phyloP scores from a whole-genome alignment of 2,113 vertebrate species.

The Elgaria multicarinata region DNA sequence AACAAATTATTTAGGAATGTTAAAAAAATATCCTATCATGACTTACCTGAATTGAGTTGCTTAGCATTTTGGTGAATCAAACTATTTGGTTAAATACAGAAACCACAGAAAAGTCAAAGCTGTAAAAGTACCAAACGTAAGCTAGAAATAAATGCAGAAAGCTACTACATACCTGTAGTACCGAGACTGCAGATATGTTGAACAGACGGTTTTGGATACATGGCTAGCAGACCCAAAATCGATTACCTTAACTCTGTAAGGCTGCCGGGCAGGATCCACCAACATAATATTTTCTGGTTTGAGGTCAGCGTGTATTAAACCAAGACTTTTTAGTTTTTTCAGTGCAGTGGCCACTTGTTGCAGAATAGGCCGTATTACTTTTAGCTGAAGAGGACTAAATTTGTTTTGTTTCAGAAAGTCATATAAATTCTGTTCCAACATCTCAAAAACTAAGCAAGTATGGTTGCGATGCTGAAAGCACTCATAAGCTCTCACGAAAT shows the following conservation, averaged over 20 bases:
- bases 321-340: constrained; percentile 97
- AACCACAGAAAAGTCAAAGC: not conserved
- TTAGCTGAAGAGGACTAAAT: constrained; percentile 96
- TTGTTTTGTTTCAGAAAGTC: constrained; percentile 99
- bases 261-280: constrained; percentile 97
- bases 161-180: constrained; percentile 94
- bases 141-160: constrained; percentile 1
- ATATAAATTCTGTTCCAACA: constrained; percentile 98
- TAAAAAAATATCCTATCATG: not conserved
- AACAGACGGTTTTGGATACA: constrained; percentile 98
- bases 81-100: not conserved
- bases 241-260: constrained; percentile 98
- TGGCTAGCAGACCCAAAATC: constrained; percentile 99
- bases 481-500: constrained; percentile 96
- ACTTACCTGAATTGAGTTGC: not conserved
- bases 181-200: constrained; percentile 97
- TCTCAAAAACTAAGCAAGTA: constrained; percentile 98
- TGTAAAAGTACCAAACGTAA: not conserved
- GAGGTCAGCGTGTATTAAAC: constrained; percentile 98
- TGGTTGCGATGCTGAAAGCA: constrained; percentile 99
- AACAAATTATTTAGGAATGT: not conserved
- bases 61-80: not conserved
- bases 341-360: constrained; percentile 98
- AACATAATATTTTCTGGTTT: constrained; percentile 99
- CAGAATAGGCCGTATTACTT: constrained; percentile 97